Evolutionary conservation across 1,140 invertebrate genomes (phyloP), one percentile per base, ranked within the genome.

Genomic region (Dendrolimus punctatus): DNA sequence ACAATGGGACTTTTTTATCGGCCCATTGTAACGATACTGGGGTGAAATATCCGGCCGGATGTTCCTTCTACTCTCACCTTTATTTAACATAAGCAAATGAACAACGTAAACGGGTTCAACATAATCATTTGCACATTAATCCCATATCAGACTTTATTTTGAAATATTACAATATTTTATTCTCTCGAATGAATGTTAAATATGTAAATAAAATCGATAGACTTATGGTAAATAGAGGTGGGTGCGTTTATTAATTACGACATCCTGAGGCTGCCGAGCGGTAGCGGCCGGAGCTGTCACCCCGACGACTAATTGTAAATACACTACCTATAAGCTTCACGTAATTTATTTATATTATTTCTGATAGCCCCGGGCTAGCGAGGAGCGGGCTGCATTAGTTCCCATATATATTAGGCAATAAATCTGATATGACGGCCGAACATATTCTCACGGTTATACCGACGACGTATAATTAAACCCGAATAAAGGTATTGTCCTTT

Each of bases 41-140:
- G 82, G 80, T 83, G 79, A 84, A 84, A 84, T 85, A 83, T 85
- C 80, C 81, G 80, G 80, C 79, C 81, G 81, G 81, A 85, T 83
- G 76, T 82, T 67, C 64, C 71, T 73, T 73, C 70, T 68, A 65
- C 64, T 68, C 71, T 83, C 76, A 71, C 76, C 73, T 77, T 83
- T 84, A 80, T 80, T 80, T 65, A 65, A 66, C 56, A 49, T 52
- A 51, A 37, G 55, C 58, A 76, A 78, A 71, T 76, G 74, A 73
- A 75, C 76, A 78, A 65, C 73, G 65, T 51, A 69, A 71, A 74
- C 66, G 73, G 74, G 75, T 77, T 76, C 54, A 39, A 39, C 8
- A 41, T 50, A 2, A 23, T 23, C 23, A 23, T 23, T 23, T 23
- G 23, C 23, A 23, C 23, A 23, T 23, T 23, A 23, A 23, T 23